Evolutionary conservation across 1,140 invertebrate genomes (phyloP).

Genomic region (Streblospio benedicti): DNA sequence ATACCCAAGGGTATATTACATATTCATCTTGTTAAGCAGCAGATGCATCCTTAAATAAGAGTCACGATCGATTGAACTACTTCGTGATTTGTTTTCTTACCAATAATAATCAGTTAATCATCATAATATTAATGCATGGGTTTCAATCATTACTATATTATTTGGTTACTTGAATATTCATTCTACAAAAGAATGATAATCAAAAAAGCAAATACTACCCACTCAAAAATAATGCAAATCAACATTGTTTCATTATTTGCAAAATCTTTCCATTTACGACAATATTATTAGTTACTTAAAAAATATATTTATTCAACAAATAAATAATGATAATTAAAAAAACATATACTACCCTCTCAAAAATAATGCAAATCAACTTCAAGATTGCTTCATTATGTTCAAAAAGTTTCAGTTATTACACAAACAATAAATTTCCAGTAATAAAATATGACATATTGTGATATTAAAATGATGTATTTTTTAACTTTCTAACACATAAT

Average conservation of each 20-base stretch:
- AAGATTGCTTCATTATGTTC: too few relatives aligned
- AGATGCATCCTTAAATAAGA: neutral
- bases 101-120: neutral
- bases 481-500: too few relatives aligned
- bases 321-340: neutral
- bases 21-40: too few relatives aligned
- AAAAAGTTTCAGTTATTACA: neutral
- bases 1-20: too few relatives aligned
- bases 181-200: neutral
- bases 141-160: conserved; percentile 2
- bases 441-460: neutral
- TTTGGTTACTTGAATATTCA: neutral
- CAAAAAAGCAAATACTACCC: neutral
- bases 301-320: neutral
- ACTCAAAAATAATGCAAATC: neutral
- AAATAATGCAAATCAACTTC: too few relatives aligned
- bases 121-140: neutral
- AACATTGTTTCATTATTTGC: neutral
- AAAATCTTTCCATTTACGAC: neutral
- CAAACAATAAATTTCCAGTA: neutral
- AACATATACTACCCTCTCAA: too few relatives aligned
- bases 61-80: neutral
- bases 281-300: neutral
- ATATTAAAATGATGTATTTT: too few relatives aligned
- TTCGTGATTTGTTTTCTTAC: neutral